Base-by-base conservation (phyloP, 2,888 invertebrate genomes). In the Cepaea hortensis region DNA sequence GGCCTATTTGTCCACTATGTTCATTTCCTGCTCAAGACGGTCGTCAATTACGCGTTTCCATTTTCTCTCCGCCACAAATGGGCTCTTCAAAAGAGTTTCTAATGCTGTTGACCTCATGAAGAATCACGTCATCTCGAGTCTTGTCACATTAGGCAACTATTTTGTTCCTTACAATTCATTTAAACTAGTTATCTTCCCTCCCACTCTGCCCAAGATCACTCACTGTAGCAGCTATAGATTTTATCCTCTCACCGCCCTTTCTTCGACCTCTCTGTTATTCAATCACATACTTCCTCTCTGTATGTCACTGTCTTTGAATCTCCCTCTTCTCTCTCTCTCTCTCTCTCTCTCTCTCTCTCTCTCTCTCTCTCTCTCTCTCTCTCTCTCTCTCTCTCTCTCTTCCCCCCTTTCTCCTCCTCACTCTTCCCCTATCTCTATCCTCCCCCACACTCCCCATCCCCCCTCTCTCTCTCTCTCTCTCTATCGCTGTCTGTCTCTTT, bases 1-100 rank as follows among this genome's bases (percentile, higher is more conserved):
- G 81, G 75, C 61, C 86, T 86, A 81, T 86, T 86, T 86, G 86
- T 86, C 76, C 86, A 81, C 81, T 55, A 81, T 80, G 81, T 76
- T 82, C 86, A 86, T 81, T 86, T 86, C 86, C 81, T 86, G 81
- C 86, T 76, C 48, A 62, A 81, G 68, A 46, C 46, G 65, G n/a
- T 23, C 23, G 76, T 76, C 76, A 86, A 75, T 81, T 81, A 76
- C 23, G 86, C 81, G 81, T 48, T 81, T 50, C 76, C 65, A 81
- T 86, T 81, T 86, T 80, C 81, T 81, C 46, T 11, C 61, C 48
- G 76, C 68, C 46, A 46, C 65, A 81, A 82, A 86, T 81, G 55
- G 55, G 81, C 75, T 65, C 81, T 65, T 86, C 81, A 81, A 48
- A 76, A 46, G 68, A 35, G 23, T 23, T 35, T 75, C 75, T 82